phyloP scores from a whole-genome alignment of 2,113 vertebrate genomes.

The Leptobrachium ailaonicum region DNA sequence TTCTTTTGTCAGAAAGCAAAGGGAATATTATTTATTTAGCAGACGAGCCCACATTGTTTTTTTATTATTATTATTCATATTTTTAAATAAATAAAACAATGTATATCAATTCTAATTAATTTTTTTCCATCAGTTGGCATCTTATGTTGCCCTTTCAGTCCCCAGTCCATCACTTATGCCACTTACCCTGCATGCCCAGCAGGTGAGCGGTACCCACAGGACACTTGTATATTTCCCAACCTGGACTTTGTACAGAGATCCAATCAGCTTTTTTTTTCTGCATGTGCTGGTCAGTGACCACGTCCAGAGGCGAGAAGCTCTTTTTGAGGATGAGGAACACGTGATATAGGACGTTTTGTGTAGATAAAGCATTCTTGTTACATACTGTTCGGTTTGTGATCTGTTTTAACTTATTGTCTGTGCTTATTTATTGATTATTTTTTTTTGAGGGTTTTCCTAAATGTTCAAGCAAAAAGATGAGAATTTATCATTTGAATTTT shows the following conservation, averaged over 20 bases:
- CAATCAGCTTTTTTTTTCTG: conserved; percentile 80
- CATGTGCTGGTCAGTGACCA: conserved; percentile 84
- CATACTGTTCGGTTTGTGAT: conserved; percentile 94
- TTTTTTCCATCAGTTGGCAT: conserved; percentile 53
- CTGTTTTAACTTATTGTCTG: conserved; percentile 98
- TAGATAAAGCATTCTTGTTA: conserved; percentile 96
- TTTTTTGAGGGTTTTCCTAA: conserved; percentile 79
- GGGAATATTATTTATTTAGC: conserved; percentile 7
- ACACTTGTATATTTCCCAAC: conserved; percentile 61
- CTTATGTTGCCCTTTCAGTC: conserved; percentile 49
- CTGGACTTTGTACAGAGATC: conserved; percentile 71
- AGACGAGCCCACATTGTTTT: conserved; percentile 46
- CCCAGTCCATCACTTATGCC: conserved; percentile 61
- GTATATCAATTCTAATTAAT: conserved; percentile 44
- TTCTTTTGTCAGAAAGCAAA: conserved; percentile 42
- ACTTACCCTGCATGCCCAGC: conserved; percentile 60
- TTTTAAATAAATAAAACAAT: conserved; percentile 28
- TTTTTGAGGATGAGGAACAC: conserved; percentile 80
- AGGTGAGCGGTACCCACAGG: conserved; percentile 59
- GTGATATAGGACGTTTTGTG: conserved; percentile 98
- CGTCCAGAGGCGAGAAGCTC: conserved; percentile 71
- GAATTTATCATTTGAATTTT: conserved; percentile 86
- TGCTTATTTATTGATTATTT: conserved; percentile 87
- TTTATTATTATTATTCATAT: conserved; percentile 61
- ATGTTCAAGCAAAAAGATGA: conserved; percentile 93